phyloP scores from a whole-genome alignment of 1,140 invertebrate genomes.

The Trichonephila clavipes region DNA sequence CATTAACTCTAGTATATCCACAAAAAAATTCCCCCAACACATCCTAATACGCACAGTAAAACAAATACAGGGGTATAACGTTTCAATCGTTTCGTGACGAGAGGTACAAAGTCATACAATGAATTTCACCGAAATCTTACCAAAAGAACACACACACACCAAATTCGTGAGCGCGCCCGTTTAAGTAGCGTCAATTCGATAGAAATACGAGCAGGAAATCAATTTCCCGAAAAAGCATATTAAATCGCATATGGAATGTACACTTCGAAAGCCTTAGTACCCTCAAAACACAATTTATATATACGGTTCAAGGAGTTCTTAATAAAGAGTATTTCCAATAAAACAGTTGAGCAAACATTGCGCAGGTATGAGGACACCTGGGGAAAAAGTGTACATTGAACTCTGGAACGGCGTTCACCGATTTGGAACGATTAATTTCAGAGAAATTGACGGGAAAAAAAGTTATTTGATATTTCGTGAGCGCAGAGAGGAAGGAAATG shows the following conservation, averaged over 20 bases:
- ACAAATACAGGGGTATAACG: not conserved
- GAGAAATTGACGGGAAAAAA: not conserved
- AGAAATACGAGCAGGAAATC: conserved; percentile 1
- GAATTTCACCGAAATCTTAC: not conserved
- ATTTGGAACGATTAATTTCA: conserved; percentile 19
- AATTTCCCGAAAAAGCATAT: conserved; percentile 34
- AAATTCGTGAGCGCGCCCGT: too few species aligned
- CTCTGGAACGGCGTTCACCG: not conserved
- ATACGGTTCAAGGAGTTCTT: conserved; percentile 14
- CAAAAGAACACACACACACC: not conserved
- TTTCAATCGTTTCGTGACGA: not conserved
- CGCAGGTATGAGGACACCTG: not conserved
- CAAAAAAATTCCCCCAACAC: not conserved
- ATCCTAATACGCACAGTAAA: not conserved
- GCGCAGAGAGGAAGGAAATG: not conserved
- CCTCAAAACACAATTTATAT: conserved; percentile 60
- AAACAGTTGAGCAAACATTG: conserved; percentile 21
- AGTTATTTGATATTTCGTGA: not conserved
- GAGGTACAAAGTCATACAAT: not conserved
- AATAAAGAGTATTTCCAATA: not conserved
- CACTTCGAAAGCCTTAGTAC: not conserved
- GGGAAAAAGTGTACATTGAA: not conserved
- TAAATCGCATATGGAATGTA: conserved; percentile 13
- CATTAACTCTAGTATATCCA: not conserved
- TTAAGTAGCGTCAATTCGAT: not conserved